Percentiles rank a stretch among this genome's conserved stretches.
phyloP scores from a whole-genome alignment of 2,113 vertebrate species.

The Leucoraja erinaceus region DNA sequence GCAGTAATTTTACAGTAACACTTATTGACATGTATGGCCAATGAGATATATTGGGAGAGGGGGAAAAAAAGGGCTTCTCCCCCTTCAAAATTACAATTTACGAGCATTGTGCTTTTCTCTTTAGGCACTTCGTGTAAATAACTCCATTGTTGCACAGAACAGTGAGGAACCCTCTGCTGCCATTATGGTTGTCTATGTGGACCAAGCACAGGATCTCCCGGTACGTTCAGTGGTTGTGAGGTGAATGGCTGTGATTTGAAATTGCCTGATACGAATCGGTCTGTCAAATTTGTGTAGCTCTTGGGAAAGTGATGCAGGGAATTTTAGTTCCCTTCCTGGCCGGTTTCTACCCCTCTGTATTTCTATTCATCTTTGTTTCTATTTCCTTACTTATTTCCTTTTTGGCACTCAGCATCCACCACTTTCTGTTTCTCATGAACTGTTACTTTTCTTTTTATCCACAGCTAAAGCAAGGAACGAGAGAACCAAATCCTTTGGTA shows the following conservation, averaged over 20 bases:
- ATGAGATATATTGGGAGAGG: rapidly evolving
- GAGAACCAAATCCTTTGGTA: constrained; percentile 77
- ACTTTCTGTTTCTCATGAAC: constrained; percentile 4
- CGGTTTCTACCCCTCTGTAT: neutral
- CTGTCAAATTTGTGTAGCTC: neutral
- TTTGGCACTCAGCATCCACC: neutral
- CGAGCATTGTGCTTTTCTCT: constrained; percentile 1
- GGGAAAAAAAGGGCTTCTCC: neutral
- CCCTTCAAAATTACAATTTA: neutral
- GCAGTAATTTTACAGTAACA: neutral
- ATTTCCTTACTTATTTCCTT: too few relatives aligned
- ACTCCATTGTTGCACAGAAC: constrained; percentile 58
- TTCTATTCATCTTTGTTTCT: neutral
- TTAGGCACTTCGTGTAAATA: constrained; percentile 75
- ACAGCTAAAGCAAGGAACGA: constrained; percentile 78
- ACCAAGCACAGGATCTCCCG: constrained; percentile 74
- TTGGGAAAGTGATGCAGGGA: neutral
- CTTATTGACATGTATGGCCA: neutral
- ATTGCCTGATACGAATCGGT: neutral
- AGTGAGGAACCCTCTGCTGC: constrained; percentile 72
- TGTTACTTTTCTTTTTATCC: neutral
- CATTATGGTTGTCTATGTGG: constrained; percentile 77
- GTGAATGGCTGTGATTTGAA: neutral
- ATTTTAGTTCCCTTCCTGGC: neutral
- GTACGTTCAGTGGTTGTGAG: constrained; percentile 54